These are phyloP conservation scores for Ctena decussata DNA, from an alignment of 2,888 invertebrate species.

Conservation along the genomic window DNA sequence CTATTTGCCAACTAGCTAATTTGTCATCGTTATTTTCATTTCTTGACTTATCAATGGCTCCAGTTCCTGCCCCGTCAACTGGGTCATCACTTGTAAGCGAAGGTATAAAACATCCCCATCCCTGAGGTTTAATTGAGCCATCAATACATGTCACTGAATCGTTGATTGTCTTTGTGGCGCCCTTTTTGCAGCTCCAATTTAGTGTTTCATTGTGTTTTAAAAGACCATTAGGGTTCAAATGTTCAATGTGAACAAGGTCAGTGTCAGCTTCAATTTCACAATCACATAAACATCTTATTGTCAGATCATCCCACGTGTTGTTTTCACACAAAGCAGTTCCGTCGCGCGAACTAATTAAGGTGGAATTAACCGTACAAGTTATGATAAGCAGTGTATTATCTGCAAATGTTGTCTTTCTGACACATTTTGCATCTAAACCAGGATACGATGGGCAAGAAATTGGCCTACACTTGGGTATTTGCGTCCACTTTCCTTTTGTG, in stretches of 20 bases:
- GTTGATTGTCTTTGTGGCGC: neutral
- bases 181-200: conserved; percentile 30
- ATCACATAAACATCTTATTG: neutral
- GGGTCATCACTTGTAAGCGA: no score
- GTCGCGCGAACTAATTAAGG: neutral
- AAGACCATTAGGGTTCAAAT: conserved; percentile 7
- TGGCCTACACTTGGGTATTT: neutral
- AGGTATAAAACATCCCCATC: no score
- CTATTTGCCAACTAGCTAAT: no score
- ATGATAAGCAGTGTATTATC: neutral
- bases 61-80: no score
- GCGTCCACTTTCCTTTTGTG: neutral
- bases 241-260: neutral
- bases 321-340: neutral
- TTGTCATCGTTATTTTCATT: no score
- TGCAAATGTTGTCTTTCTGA: neutral
- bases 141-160: conserved; percentile 6
- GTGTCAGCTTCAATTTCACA: conserved; percentile 1
- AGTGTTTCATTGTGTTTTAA: conserved; percentile 11
- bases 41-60: no score
- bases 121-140: conserved; percentile 16
- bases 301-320: neutral
- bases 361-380: neutral
- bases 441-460: neutral
- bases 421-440: neutral